Evolutionary conservation across 1,140 invertebrate species (phyloP), one percentile per base, ranked within the genome.

Genomic region (Drosophila cardini): DNA sequence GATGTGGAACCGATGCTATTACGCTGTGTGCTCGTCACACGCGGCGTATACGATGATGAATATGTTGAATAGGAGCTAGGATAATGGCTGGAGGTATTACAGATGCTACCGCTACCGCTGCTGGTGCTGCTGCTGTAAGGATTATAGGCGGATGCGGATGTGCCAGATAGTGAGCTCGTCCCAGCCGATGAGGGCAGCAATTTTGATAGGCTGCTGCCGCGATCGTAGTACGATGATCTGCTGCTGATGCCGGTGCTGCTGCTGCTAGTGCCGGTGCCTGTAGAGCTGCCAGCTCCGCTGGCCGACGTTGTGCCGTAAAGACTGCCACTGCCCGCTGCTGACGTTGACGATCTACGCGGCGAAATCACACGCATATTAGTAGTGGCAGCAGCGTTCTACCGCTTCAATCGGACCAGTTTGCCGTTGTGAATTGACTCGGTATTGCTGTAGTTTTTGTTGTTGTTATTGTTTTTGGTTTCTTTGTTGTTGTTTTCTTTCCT

Each of bases 331-430:
- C 83, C 81, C 80, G 91, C 89, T 76, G 78, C 79, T 89, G 91
- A 91, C 76, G 85, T 83, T 79, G 91, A 91, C 77, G 90, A 91
- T 91, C 91, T 78, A 76, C 86, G 82, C 84, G 91, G 91, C 91
- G 91, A 90, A 78, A 92, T 91, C 78, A 92, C 91, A 91, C 91
- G 91, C 91, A 92, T 92, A 92, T 92, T 92, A 91, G 69, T 92
- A 91, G 69, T 78, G 76, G 79, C 80, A 79, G 80, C 76, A 78
- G 74, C 68, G 84, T 69, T 74, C 69, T 70, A 83, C 60, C 68
- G 69, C 71, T 67, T 75, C 83, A 55, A 60, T 75, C 67, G 58
- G 43, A 69, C 63, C 55, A 61, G 63, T 71, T 64, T 74, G 61
- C 55, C 58, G 57, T 76, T 76, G 67, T 46, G 43, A 26, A 30